phyloP scores from a whole-genome alignment of 2,113 vertebrate genomes.

The Tachysurus fulvidraco region DNA sequence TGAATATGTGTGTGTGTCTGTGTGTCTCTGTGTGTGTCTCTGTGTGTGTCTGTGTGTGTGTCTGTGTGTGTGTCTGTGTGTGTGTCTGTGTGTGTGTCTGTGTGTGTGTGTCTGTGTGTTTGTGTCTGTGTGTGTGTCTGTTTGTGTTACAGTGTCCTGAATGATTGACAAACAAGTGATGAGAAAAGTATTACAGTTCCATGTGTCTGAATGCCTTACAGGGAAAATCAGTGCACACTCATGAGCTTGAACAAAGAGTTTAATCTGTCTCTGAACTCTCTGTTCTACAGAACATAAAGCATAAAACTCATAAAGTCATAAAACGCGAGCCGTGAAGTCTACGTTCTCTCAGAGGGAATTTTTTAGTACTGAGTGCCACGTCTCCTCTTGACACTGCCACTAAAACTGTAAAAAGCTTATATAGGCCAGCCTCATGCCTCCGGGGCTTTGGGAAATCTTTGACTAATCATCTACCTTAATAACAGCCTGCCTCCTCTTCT shows the following conservation, averaged over 20 bases:
- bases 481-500: slow-evolving; percentile 40
- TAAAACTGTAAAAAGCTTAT: slow-evolving; percentile 34
- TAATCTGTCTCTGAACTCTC: slow-evolving; percentile 9
- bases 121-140: too few relatives aligned
- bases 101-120: too few relatives aligned
- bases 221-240: not conserved
- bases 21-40: too few relatives aligned
- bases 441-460: slow-evolving; percentile 38
- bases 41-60: too few relatives aligned
- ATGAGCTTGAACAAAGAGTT: not conserved
- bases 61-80: too few relatives aligned
- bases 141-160: not conserved
- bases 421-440: slow-evolving; percentile 33
- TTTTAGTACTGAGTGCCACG: slow-evolving; percentile 30
- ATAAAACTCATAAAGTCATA: slow-evolving; percentile 15
- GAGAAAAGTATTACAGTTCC: not conserved
- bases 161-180: not conserved
- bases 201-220: not conserved
- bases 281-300: slow-evolving; percentile 11
- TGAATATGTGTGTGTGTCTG: not conserved
- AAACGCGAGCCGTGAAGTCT: not conserved
- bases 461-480: slow-evolving; percentile 43
- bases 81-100: too few relatives aligned
- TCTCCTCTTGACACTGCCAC: slow-evolving; percentile 23
- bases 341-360: slow-evolving; percentile 27